phyloP scores from a whole-genome alignment of 1,140 invertebrate genomes.

The Cataglyphis hispanica region DNA sequence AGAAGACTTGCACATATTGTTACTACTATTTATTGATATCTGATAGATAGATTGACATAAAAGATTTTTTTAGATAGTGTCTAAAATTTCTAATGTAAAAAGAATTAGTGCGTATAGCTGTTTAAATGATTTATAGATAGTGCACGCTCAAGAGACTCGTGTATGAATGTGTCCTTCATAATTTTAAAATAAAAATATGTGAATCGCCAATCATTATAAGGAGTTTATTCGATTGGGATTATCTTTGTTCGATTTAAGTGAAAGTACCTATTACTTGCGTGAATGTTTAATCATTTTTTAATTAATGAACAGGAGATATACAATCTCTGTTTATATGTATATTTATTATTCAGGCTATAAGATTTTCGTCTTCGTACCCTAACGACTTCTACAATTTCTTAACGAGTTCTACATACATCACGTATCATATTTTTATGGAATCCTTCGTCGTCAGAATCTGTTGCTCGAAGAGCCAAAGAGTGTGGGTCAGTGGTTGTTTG shows the following conservation, averaged over 20 bases:
- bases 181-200: background rate
- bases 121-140: conserved; percentile 68
- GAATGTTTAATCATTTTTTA: background rate
- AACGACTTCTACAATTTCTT: background rate
- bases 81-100: background rate
- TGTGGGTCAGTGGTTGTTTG: background rate
- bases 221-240: conserved; percentile 14
- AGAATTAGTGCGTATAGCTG: conserved; percentile 45
- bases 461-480: background rate
- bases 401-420: background rate
- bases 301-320: conserved; percentile 1
- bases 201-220: background rate
- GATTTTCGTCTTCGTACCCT: background rate
- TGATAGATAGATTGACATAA: background rate
- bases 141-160: background rate
- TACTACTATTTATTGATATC: background rate
- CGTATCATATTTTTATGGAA: conserved; percentile 13
- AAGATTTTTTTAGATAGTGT: background rate
- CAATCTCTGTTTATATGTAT: background rate
- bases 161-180: conserved; percentile 37
- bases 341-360: background rate
- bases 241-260: background rate
- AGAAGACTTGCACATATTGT: background rate
- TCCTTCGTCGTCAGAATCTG: background rate
- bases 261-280: background rate